These are phyloP conservation scores for Sciurus carolinensis DNA, from an alignment of 2,797 vertebrate genomes.

Conservation along the genomic window DNA sequence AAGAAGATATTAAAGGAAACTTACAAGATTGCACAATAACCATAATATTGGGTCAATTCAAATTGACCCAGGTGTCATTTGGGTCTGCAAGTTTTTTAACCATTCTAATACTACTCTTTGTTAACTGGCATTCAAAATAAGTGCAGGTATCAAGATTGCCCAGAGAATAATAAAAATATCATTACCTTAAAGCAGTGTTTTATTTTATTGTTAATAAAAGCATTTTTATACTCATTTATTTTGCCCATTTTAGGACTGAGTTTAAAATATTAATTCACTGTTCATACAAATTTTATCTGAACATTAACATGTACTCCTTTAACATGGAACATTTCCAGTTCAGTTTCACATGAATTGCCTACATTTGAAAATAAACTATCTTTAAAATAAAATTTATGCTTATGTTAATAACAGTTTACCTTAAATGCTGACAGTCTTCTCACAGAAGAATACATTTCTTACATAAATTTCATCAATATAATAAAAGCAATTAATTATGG, in stretches of 20 bases:
- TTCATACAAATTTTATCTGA: neutral
- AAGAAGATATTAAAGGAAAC: slow-evolving; percentile 10
- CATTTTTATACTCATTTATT: neutral
- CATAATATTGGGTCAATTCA: neutral
- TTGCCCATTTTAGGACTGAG: slow-evolving; percentile 18
- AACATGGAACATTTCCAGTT: neutral
- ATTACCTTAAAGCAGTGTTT: neutral
- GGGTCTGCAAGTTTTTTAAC: neutral
- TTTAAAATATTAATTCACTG: slow-evolving; percentile 29
- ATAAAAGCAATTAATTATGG: slow-evolving; percentile 28
- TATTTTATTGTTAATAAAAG: slow-evolving; percentile 15
- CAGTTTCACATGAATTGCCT: neutral
- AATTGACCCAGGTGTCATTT: slow-evolving; percentile 8
- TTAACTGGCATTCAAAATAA: slow-evolving; percentile 31
- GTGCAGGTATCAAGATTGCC: neutral
- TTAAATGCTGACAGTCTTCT: neutral
- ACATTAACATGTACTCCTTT: neutral
- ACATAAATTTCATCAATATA: neutral
- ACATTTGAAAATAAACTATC: neutral
- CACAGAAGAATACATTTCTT: neutral
- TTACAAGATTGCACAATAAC: neutral
- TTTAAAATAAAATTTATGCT: slow-evolving; percentile 27
- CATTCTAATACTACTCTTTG: neutral
- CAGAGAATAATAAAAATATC: neutral
- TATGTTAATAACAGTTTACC: neutral